Evolutionary conservation across 35 echinoderm and acorn worm species (phyloP), one percentile per base, ranked within the genome.

Genomic region (Ophioderma brevispina): DNA sequence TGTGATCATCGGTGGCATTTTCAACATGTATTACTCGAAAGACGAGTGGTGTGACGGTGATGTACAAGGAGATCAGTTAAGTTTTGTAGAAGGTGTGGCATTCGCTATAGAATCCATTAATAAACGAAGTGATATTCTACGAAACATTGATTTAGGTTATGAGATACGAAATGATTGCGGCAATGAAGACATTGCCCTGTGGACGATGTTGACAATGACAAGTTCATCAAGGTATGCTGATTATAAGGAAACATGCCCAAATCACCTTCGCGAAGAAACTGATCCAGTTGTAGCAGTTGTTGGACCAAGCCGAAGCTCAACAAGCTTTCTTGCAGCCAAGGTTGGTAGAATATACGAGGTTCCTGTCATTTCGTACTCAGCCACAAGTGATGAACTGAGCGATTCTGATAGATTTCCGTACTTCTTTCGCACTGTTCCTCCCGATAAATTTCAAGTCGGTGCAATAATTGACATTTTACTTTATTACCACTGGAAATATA

Each of bases 371-470:
- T 41, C 64, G 1, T 77, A 88, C 86, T 35, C 18, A n/a, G 64
- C 86, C 18, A 76, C 64, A 18, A 88, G 64, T 39, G 86, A 88
- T 40, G 86, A 88, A 78, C 42, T 88, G 36, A 78, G 64, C 86
- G 86, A 88, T 42, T 34, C 35, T 35, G 37, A 38, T 14, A 21
- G 19, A 32, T 88, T 78, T 49, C 64, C 86, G 35, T 78, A 37
- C 86, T 77, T 77, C 33, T 36, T 88, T 31, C 35, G 59, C 17
- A 76, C 76, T 42, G 64, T 78, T 32, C 64, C 86, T 34, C 86
- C 86, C 35, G 86, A 88, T 40, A 33, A 63, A 39, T 37, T 88
- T 19, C 86, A 78, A 25, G 86, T 88, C 2, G 40, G 38, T 1
- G 86, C 38, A n/a, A 88, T 88, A 8, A 31, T 88, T 5, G 86